Percentiles rank a stretch among this genome's conserved stretches.
These are phyloP conservation scores for Takifugu rubripes DNA, from an alignment of 2,797 vertebrate species.

Conservation along the genomic window DNA sequence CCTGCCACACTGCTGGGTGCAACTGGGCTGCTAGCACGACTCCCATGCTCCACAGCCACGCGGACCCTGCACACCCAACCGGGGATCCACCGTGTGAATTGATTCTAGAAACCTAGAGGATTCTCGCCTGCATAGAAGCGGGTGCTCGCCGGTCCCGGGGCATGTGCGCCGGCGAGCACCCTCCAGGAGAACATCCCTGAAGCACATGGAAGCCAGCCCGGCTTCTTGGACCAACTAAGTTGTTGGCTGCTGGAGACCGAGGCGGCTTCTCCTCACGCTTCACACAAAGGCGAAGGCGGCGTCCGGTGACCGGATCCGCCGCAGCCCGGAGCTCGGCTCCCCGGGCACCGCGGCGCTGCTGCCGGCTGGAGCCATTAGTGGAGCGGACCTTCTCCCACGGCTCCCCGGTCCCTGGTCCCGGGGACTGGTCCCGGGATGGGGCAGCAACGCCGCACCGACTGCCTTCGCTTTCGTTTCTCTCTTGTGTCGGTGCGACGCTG, in stretches of 20 bases:
- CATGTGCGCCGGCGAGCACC: constrained; percentile 2
- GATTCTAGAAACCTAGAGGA: constrained; percentile 3
- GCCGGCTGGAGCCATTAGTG: constrained; percentile 71
- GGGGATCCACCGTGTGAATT: neutral
- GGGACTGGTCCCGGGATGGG: neutral
- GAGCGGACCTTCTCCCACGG: constrained; percentile 33
- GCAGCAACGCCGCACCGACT: constrained; percentile 15
- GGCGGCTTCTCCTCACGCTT: constrained; percentile 6
- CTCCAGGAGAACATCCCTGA: constrained; percentile 10
- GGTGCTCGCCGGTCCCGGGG: neutral
- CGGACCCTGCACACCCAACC: constrained; percentile 8
- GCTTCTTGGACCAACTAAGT: constrained; percentile 11
- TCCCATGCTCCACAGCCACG: constrained; percentile 2
- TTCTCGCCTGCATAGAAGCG: constrained; percentile 4
- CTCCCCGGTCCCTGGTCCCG: constrained; percentile 12
- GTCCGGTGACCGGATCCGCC: neutral
- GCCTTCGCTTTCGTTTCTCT: constrained; percentile 28
- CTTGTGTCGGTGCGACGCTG: constrained; percentile 37
- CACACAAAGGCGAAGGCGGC: constrained; percentile 21
- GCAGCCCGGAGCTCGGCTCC: constrained; percentile 23
- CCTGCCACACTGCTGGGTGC: constrained; percentile 43
- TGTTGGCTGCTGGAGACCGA: constrained; percentile 3
- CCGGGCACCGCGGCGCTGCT: constrained; percentile 44
- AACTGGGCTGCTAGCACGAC: constrained; percentile 17
- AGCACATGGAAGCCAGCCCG: too few relatives aligned